Percentiles rank a stretch among this genome's conserved stretches.
phyloP scores from a whole-genome alignment of 2,797 vertebrate species.

The Tachyglossus aculeatus region DNA sequence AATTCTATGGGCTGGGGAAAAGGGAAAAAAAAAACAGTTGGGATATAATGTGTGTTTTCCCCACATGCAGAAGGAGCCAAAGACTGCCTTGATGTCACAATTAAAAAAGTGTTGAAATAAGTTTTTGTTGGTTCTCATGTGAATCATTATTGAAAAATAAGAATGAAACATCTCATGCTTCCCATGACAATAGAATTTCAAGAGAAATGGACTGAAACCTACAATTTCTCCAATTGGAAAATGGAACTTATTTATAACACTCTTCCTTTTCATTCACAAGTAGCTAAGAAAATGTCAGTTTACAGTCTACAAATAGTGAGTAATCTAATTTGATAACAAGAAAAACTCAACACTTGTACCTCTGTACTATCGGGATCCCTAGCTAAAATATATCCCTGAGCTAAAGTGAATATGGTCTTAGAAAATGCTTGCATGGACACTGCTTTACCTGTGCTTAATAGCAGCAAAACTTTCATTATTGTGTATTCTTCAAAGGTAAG shows the following conservation, averaged over 20 bases:
- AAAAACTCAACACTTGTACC: constrained; percentile 14
- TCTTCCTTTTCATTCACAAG: constrained; percentile 30
- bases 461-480: constrained; percentile 96
- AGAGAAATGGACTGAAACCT: constrained; percentile 8
- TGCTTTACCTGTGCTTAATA: constrained; percentile 92
- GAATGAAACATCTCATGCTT: constrained; percentile 15
- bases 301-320: constrained; percentile 7
- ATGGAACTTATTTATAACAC: background rate
- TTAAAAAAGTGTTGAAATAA: constrained; percentile 45
- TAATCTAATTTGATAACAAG: constrained; percentile 14
- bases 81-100: constrained; percentile 55
- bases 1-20: constrained; percentile 63
- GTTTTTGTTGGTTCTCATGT: constrained; percentile 24
- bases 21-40: constrained; percentile 62
- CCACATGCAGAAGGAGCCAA: constrained; percentile 48
- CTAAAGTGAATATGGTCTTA: background rate
- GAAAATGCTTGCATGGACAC: background rate
- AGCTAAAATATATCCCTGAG: background rate
- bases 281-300: no score
- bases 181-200: constrained; percentile 3
- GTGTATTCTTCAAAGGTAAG: constrained; percentile 97
- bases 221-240: constrained; percentile 13
- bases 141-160: background rate
- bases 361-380: background rate
- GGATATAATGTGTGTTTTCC: constrained; percentile 65